phyloP scores from a whole-genome alignment of 2,113 vertebrate species.

The Peucedramus taeniatus region DNA sequence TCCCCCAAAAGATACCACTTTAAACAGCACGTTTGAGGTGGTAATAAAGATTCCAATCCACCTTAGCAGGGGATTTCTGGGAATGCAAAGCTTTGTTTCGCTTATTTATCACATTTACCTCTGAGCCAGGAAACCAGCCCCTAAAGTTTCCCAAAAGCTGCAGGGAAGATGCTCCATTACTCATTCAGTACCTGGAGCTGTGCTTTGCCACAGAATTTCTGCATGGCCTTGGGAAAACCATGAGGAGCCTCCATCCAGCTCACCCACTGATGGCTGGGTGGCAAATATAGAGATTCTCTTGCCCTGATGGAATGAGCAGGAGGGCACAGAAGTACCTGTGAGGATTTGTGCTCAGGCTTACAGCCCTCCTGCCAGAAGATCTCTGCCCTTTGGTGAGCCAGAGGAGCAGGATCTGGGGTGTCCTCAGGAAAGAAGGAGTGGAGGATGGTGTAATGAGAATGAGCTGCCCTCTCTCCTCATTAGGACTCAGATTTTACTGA shows the following conservation, averaged over 20 bases:
- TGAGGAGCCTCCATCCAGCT: fast-evolving
- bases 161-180: background rate
- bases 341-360: background rate
- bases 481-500: background rate
- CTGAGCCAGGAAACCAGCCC: background rate
- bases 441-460: fast-evolving
- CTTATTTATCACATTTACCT: background rate
- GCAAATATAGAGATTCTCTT: background rate
- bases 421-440: background rate
- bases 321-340: background rate
- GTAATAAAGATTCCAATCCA: background rate
- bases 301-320: background rate
- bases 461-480: background rate
- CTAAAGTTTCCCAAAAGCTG: background rate
- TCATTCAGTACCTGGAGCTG: background rate
- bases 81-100: background rate
- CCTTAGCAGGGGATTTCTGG: background rate
- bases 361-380: background rate
- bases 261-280: background rate
- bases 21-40: background rate
- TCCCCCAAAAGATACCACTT: background rate
- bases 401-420: background rate
- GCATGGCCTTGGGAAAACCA: background rate
- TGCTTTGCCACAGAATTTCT: background rate
- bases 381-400: background rate